phyloP scores from a whole-genome alignment of 2,797 vertebrate genomes.

The Buceros bicornis region DNA sequence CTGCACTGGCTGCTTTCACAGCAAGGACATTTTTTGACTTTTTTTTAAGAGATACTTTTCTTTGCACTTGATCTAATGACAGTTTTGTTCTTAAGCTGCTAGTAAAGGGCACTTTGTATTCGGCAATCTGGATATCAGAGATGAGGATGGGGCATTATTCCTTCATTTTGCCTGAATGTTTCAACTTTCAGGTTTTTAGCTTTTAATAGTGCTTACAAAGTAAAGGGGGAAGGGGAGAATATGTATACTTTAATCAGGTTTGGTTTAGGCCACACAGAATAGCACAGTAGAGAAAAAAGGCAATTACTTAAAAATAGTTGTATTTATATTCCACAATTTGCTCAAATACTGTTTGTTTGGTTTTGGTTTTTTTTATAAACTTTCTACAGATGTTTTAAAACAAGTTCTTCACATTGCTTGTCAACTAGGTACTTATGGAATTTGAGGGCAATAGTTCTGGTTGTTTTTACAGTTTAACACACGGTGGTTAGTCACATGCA shows the following conservation, averaged over 20 bases:
- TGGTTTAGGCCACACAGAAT: conserved; percentile 77
- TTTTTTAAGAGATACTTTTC: not conserved
- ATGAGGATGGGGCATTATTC: conserved; percentile 40
- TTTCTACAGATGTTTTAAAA: conserved; percentile 83
- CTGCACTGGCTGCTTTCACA: conserved; percentile 39
- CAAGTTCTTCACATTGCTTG: conserved; percentile 80
- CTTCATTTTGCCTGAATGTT: conserved; percentile 61
- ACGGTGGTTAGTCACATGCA: conserved; percentile 83
- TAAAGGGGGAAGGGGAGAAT: conserved; percentile 56
- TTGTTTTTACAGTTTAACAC: conserved; percentile 80
- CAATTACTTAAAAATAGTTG: conserved; percentile 85
- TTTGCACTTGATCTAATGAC: conserved; percentile 42
- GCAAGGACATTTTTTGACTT: conserved; percentile 28
- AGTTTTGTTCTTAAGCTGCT: conserved; percentile 56
- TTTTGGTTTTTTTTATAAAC: conserved; percentile 76
- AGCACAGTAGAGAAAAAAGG: conserved; percentile 82
- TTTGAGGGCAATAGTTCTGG: conserved; percentile 79
- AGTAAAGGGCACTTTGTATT: conserved; percentile 62
- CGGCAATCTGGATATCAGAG: conserved; percentile 48
- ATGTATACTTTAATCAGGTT: conserved; percentile 74
- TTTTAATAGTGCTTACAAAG: conserved; percentile 77
- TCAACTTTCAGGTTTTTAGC: conserved; percentile 38
- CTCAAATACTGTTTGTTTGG: conserved; percentile 83
- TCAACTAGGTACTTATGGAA: conserved; percentile 81
- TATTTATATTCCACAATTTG: conserved; percentile 86